These are phyloP conservation scores for Pachymerium ferrugineum DNA, from an alignment of 2,888 invertebrate genomes.

Conservation along the genomic window DNA sequence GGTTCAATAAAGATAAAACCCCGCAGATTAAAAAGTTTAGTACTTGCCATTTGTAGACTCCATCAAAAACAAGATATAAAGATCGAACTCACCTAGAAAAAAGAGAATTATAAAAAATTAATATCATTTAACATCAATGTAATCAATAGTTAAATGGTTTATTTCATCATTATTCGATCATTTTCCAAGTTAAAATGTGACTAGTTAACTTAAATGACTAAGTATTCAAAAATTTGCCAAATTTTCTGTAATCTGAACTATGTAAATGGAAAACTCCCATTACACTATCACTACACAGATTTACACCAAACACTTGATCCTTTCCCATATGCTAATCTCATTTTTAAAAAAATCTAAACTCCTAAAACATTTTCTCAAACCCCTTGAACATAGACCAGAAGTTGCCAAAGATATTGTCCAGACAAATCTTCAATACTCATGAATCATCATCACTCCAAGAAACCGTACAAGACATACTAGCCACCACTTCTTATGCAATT, in stretches of 20 bases:
- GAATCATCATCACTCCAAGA: conserved; percentile 5
- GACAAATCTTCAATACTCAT: neutral
- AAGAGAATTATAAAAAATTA: too few relatives aligned
- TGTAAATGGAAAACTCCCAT: conserved; percentile 1
- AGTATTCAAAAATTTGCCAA: neutral
- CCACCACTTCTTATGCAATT: too few relatives aligned
- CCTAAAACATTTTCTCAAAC: conserved; percentile 3
- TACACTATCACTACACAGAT: neutral
- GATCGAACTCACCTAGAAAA: too few relatives aligned
- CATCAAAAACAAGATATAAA: too few relatives aligned
- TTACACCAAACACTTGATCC: conserved; percentile 10
- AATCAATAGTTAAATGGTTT: too few relatives aligned
- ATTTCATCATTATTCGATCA: too few relatives aligned
- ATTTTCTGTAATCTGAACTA: neutral
- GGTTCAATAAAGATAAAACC: too few relatives aligned
- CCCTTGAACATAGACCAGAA: neutral
- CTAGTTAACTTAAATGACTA: neutral
- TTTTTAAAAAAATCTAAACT: neutral
- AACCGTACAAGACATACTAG: too few relatives aligned
- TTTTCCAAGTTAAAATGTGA: too few relatives aligned
- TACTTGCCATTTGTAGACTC: too few relatives aligned
- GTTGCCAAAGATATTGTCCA: neutral
- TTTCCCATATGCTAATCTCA: conserved; percentile 13
- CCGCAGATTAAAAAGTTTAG: too few relatives aligned
- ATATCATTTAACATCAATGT: too few relatives aligned